Evolutionary conservation across 2,797 vertebrate genomes (phyloP).

Genomic region (Pachyuromys duprasi): DNA sequence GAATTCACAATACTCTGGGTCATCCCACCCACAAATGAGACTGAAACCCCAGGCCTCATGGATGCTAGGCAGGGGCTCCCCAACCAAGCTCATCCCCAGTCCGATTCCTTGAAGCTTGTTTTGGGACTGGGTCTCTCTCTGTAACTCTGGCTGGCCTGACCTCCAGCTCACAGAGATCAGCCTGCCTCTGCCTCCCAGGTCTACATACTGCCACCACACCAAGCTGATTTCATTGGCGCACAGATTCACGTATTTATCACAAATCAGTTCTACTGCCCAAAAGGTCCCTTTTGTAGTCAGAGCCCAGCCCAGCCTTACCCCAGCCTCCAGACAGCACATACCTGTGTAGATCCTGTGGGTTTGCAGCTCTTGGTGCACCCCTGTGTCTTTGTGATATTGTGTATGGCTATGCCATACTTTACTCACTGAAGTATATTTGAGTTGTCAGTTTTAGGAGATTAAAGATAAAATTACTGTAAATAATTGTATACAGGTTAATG

Average conservation of each 20-base stretch:
- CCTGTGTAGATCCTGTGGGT: background rate
- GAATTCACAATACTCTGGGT: background rate
- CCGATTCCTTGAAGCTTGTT: background rate
- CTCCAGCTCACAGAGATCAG: background rate
- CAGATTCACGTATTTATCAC: background rate
- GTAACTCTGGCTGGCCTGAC: background rate
- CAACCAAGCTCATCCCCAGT: background rate
- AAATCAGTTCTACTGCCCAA: background rate
- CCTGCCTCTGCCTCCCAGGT: background rate
- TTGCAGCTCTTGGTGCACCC: background rate
- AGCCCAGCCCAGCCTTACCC: background rate
- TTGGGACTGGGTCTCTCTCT: background rate
- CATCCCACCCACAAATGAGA: background rate
- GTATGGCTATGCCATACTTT: background rate
- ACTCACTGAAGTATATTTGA: slow-evolving; percentile 2
- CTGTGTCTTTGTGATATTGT: background rate
- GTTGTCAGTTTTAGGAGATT: background rate
- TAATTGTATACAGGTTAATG: background rate
- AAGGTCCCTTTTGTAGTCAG: background rate
- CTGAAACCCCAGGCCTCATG: background rate
- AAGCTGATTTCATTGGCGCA: background rate
- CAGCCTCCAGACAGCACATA: background rate
- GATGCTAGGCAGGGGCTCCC: background rate
- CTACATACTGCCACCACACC: background rate
- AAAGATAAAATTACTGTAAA: background rate